Base-by-base conservation (phyloP, 2,797 vertebrate species). In the Sphenodon punctatus region DNA sequence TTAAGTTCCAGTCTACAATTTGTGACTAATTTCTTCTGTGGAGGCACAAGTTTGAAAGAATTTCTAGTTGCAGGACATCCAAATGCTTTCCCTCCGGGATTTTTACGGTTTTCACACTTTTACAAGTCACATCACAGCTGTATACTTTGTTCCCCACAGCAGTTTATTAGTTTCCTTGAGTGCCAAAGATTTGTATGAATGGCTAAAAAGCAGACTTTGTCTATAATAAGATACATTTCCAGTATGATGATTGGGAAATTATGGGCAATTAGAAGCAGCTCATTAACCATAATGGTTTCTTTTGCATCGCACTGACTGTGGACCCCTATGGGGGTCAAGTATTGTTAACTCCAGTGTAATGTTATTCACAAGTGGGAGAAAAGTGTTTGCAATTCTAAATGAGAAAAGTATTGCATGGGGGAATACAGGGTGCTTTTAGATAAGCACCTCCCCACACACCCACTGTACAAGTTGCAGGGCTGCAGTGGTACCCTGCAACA, bases 201-300 rank as follows among this genome's bases (percentile, higher is more conserved):
- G 87, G 84, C 81, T 80, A 76, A 81, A 56, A 87, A 91, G 85
- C 78, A 85, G 45, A 60, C 69, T 93, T 63, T 80, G 41, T 86
- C 75, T 94, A 89, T 3, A n/a, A n/a, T 34, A 20, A 86, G 85
- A 87, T 71, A 41, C 82, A 46, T 88, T 67, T 65, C 85, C 84
- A 90, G 7, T 75, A 82, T 64, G 51, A 39, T 82, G 56, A 63
- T 70, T 65, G 67, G 77, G 55, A 93, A 90, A 86, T 72, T 69
- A 88, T 76, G 72, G 72, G 72, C 85, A 92, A 87, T 94, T 94
- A 95, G 81, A 82, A 78, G 73, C 86, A 93, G 89, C 66, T 84
- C 88, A 92, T 94, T 94, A 93, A 89, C 90, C 77, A 34, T 73
- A 89, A 78, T 84, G 74, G 78, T 83, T 93, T 83, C 85, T 85